Base-by-base conservation (phyloP, 1,140 invertebrate species). In the Aphelinus atriplicis region DNA sequence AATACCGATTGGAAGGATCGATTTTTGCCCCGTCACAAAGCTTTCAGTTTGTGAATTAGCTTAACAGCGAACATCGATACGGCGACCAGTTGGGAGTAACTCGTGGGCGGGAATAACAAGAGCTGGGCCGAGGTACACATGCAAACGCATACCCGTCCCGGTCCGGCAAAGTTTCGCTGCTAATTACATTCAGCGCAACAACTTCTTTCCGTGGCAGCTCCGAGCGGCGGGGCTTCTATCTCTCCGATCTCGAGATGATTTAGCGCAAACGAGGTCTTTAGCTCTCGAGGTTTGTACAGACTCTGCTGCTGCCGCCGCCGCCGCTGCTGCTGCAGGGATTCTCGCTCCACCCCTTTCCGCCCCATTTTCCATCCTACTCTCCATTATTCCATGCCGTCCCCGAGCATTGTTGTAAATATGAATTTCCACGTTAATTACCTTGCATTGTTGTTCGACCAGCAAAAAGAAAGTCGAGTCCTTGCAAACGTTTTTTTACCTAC, bases 241-340 rank as follows among this genome's bases (percentile, higher is more conserved):
- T 45, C 46, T 26, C 5, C 61, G 67, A 71, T 75, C 56, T 71
- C 47, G 7, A 61, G 61, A 71, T 71, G 68, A 75, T 75, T 75
- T 75, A 75, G 56, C 56, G 67, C 68, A 75, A 75, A 75, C 74
- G 62, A 75, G 68, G 55, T 75, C 67, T 71, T 75, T 75, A 71
- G 68, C 62, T 71, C 47, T 66, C 62, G 47, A 42, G 55, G 42
- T 71, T 73, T 51, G 26, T 66, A 7, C 1, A 57, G 3, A 53
- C 53, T n/a, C 26, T 7, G 55, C 46, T 4, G 9, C 10, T 56
- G 48, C 51, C 47, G n/a, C 43, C 26, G 26, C 26, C 26, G 26
- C 26, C 26, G 26, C 26, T 26, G 26, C 26, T 26, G 26, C 26
- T 26, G 26, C 26, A 26, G 10, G 3, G 10, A 50, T 58, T 66